A percentile compares a stretch with the other conserved stretches of the same genome.
phyloP scores from a whole-genome alignment of 2,888 invertebrate species.

The Heliconius hortense region DNA sequence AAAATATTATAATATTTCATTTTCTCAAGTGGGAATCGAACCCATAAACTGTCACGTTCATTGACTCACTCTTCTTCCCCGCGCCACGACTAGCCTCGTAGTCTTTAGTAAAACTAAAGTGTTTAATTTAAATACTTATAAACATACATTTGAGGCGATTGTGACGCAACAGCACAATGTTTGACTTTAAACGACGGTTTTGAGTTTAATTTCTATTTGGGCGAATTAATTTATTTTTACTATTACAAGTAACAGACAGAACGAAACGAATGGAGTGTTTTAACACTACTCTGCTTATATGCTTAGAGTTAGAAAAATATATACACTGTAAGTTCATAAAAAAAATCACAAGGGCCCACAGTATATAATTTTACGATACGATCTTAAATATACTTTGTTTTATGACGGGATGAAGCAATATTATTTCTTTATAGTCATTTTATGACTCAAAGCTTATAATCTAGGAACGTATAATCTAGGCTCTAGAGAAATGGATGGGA shows the following conservation, averaged over 20 bases:
- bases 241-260: too few species aligned
- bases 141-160: too few species aligned
- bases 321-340: background rate
- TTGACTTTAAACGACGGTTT: too few species aligned
- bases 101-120: too few species aligned
- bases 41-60: too few species aligned
- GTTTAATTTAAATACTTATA: too few species aligned
- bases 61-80: too few species aligned
- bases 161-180: too few species aligned
- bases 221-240: too few species aligned
- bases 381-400: conserved; percentile 14
- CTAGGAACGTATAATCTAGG: conserved; percentile 6
- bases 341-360: background rate
- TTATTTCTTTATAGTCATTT: conserved; percentile 20
- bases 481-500: background rate
- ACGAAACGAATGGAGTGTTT: background rate
- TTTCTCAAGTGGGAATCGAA: too few species aligned
- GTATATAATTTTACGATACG: background rate
- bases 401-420: conserved; percentile 9
- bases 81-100: too few species aligned
- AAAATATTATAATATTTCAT: background rate
- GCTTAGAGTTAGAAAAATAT: background rate
- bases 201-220: too few species aligned
- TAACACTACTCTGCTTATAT: background rate
- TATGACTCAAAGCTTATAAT: conserved; percentile 11